Conservation (phyloP, 2,797 vertebrate species). For the Hyperoplus immaculatus region DNA sequence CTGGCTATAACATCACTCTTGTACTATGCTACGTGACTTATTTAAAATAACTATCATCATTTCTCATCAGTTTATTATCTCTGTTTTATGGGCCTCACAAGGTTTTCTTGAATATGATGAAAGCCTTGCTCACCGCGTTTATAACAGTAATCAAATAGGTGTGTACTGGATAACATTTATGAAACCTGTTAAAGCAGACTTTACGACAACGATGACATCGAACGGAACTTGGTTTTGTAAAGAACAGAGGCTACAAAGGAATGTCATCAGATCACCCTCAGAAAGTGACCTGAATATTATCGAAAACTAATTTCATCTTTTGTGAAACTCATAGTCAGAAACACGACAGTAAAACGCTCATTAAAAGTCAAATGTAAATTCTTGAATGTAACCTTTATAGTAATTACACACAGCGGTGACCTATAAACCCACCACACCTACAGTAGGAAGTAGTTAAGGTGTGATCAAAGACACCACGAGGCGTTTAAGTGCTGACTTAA, state of each 20-base stretch:
- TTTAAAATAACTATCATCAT: background rate
- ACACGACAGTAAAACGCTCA: background rate
- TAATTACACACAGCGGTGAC: background rate
- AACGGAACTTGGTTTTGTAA: slow-evolving; percentile 23
- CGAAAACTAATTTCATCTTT: background rate
- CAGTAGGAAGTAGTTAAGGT: slow-evolving; percentile 31
- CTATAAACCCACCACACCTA: slow-evolving; percentile 47
- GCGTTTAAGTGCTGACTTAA: slow-evolving; percentile 51
- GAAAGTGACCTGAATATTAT: background rate
- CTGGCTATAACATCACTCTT: background rate
- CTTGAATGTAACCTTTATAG: background rate
- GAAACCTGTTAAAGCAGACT: slow-evolving; percentile 2
- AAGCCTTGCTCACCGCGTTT: slow-evolving; percentile 15
- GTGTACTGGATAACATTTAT: slow-evolving; percentile 19
- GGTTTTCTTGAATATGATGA: slow-evolving; percentile 1
- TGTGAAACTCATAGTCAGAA: background rate
- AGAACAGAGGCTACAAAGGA: slow-evolving; percentile 8
- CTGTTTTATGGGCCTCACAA: background rate
- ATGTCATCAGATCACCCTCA: background rate
- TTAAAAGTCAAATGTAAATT: background rate
- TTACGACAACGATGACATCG: slow-evolving; percentile 32
- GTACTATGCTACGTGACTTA: background rate
- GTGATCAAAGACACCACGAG: slow-evolving; percentile 56
- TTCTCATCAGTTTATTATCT: background rate
- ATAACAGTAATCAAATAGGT: slow-evolving; percentile 37